These are phyloP conservation scores for Goniozus legneri DNA, from an alignment of 1,140 invertebrate genomes.

Conservation along the genomic window DNA sequence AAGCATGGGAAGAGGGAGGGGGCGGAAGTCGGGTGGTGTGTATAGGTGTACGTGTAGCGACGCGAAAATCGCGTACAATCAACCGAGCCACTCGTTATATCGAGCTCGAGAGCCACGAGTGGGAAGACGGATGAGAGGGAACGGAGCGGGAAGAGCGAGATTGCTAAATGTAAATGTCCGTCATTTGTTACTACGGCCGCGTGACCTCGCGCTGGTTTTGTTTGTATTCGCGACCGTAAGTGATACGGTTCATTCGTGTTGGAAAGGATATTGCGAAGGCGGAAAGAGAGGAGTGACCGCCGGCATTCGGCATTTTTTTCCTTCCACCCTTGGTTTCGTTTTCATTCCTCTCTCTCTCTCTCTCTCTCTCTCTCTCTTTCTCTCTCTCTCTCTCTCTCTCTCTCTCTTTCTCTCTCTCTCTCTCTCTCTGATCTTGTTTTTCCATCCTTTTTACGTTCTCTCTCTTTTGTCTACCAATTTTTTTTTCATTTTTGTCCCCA, in stretches of 20 bases:
- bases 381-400: background rate
- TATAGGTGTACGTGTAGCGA: background rate
- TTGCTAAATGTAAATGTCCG: constrained; percentile 51
- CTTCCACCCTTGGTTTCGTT: too few relatives aligned
- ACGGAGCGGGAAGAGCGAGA: constrained; percentile 2
- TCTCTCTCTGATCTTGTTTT: constrained; percentile 16
- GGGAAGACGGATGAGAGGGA: background rate
- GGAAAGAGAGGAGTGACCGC: background rate
- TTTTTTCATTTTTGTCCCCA: constrained; percentile 31
- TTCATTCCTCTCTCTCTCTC: background rate
- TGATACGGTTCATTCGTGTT: too few relatives aligned
- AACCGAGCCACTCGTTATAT: background rate
- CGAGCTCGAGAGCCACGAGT: constrained; percentile 1
- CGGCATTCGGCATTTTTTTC: too few relatives aligned
- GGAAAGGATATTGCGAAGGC: too few relatives aligned
- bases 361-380: constrained; percentile 2
- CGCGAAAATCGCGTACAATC: constrained; percentile 2
- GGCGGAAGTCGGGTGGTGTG: constrained; percentile 6
- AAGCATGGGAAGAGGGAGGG: constrained; percentile 31
- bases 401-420: background rate
- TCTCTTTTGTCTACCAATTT: constrained; percentile 16
- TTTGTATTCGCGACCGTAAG: constrained; percentile 37
- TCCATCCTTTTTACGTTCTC: constrained; percentile 11
- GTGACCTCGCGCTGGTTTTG: constrained; percentile 45
- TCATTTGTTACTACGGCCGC: constrained; percentile 49